Conservation (phyloP, 2,888 invertebrate species). For the Acanthoscelides obtectus region DNA sequence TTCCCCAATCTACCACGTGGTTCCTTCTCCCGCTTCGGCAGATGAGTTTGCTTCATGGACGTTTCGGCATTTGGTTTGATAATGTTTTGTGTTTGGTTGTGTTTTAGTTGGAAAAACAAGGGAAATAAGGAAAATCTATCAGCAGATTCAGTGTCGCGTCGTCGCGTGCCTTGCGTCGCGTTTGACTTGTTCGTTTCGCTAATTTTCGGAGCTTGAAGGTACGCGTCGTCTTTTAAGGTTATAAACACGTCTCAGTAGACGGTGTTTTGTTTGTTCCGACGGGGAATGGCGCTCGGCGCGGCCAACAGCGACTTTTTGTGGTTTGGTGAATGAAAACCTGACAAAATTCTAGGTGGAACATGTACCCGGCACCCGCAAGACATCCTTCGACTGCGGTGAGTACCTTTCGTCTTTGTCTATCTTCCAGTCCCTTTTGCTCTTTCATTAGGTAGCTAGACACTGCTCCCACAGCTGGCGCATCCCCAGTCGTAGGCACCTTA, state of each 20-base stretch:
- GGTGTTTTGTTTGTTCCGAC: conserved; percentile 11
- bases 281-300: conserved; percentile 6
- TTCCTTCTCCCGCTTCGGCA: conserved; percentile 35
- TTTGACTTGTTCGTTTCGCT: no score
- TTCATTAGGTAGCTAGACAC: background rate
- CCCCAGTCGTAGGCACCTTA: no score
- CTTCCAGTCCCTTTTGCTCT: background rate
- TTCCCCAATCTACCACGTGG: conserved; percentile 42
- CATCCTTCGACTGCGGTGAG: conserved; percentile 73
- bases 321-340: background rate
- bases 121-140: conserved; percentile 5
- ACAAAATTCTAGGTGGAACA: conserved; percentile 30
- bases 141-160: background rate
- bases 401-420: conserved; percentile 28
- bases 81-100: conserved; percentile 28
- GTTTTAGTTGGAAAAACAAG: conserved; percentile 8
- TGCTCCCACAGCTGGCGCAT: no score
- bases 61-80: conserved; percentile 17
- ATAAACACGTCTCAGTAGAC: conserved; percentile 10
- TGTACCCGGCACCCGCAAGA: conserved; percentile 74
- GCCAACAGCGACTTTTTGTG: background rate
- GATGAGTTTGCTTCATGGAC: conserved; percentile 29
- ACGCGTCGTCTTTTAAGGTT: conserved; percentile 14
- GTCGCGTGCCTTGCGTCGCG: no score
- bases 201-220: conserved; percentile 3